Percentiles rank a stretch among this genome's conserved stretches.
Evolutionary conservation across 23 tunicate genomes (phyloP).

Genomic region (Oikopleura vanhoeffeni): DNA sequence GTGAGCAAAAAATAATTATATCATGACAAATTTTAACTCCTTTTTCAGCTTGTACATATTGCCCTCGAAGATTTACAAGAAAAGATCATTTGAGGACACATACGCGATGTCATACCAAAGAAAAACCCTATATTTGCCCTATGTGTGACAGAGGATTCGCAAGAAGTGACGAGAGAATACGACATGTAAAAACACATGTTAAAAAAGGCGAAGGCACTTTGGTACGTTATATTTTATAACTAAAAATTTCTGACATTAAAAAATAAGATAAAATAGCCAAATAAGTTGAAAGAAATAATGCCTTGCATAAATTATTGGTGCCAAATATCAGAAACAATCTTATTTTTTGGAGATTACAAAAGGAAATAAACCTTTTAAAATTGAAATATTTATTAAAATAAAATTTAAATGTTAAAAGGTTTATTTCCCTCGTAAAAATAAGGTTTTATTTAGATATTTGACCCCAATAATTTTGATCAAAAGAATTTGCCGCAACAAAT

Average conservation of each 20-base stretch:
- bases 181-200: neutral
- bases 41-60: neutral
- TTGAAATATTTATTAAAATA: no score
- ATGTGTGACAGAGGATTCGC: constrained; percentile 11
- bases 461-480: no score
- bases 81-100: constrained; percentile 13
- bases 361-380: no score
- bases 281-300: no score
- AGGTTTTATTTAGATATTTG: no score
- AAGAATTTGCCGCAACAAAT: no score
- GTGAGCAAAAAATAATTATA: neutral
- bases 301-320: neutral
- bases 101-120: constrained; percentile 11
- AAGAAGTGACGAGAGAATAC: neutral
- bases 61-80: neutral
- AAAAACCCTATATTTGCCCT: constrained; percentile 7
- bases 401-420: no score
- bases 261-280: no score
- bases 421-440: no score
- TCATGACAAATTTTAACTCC: neutral
- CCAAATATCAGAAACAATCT: neutral
- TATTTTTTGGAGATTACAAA: no score
- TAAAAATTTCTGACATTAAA: no score
- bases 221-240: no score
- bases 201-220: constrained; percentile 15